Evolutionary conservation across 2,888 invertebrate genomes (phyloP), one percentile per base, ranked within the genome.

Genomic region (Hyposoter didymator): DNA sequence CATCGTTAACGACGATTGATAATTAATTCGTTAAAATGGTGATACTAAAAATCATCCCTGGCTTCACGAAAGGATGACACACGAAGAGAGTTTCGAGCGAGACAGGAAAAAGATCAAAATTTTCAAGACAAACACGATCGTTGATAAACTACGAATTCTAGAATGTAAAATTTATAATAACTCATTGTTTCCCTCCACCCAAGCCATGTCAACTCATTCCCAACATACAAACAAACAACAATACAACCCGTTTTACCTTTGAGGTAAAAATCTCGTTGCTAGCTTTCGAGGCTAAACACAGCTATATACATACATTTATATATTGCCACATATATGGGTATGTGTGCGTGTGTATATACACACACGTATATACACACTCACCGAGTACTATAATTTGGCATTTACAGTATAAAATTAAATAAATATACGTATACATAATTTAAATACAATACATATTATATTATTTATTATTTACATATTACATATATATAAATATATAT

Each of bases 401-500:
- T 39, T 39, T 39, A 39, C 39, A 39, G 39, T 39, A 39, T 39
- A 39, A 39, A 39, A 39, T 39, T 7, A 39, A 10, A 39, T 39
- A 39, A 39, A 39, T 39, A 82, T 70, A 85, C 75, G 62, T 82
- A 78, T 82, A 69, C 78, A 88, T 59, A 75, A 89, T 78, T n/a
- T 7, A 52, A 7, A n/a, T 52, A 52, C 8, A 87, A 87, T 86
- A 84, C 86, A 87, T 78, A 86, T 39, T 39, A 39, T 39, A 39
- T 39, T 39, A 39, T 39, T 39, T 39, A 39, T 39, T 39, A 39
- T 39, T 39, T 39, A 39, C 39, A 39, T 39, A 84, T 80, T 75
- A 87, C 83, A 89, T 88, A 88, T 79, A 89, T 87, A 88, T 88
- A 88, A 84, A 72, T 78, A 83, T 83, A 84, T 81, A 81, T 76